phyloP scores from a whole-genome alignment of 2,797 vertebrate species.

The Brotogeris chrysoptera region DNA sequence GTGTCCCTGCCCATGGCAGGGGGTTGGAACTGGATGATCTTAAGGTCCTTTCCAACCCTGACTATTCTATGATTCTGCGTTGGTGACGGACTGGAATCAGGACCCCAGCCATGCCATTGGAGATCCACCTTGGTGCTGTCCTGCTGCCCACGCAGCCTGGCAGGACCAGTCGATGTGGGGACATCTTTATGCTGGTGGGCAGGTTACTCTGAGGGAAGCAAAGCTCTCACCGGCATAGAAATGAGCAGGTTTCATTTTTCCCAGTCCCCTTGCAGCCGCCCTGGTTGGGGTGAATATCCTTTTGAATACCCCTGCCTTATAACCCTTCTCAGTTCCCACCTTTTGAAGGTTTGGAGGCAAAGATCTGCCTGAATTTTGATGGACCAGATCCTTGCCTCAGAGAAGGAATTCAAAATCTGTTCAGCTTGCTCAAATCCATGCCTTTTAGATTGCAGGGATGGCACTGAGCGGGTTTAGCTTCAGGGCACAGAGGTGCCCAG shows the following conservation, averaged over 20 bases:
- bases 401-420: not conserved
- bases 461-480: not conserved
- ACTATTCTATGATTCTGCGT: not conserved
- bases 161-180: not conserved
- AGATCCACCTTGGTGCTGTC: not conserved
- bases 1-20: not conserved
- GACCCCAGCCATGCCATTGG: fast-evolving
- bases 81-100: not conserved
- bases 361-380: not conserved
- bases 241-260: not conserved
- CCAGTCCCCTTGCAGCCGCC: not conserved
- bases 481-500: not conserved
- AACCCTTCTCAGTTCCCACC: not conserved
- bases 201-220: not conserved
- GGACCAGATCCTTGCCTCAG: not conserved
- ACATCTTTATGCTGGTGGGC: not conserved
- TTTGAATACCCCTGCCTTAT: not conserved
- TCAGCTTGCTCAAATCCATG: not conserved
- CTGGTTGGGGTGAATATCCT: not conserved
- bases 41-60: not conserved
- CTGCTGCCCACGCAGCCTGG: not conserved
- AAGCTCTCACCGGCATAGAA: not conserved
- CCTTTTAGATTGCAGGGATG: not conserved
- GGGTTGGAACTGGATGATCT: not conserved
- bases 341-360: not conserved